Evolutionary conservation across 2,113 vertebrate genomes (phyloP).

Genomic region (Lonchura striata): DNA sequence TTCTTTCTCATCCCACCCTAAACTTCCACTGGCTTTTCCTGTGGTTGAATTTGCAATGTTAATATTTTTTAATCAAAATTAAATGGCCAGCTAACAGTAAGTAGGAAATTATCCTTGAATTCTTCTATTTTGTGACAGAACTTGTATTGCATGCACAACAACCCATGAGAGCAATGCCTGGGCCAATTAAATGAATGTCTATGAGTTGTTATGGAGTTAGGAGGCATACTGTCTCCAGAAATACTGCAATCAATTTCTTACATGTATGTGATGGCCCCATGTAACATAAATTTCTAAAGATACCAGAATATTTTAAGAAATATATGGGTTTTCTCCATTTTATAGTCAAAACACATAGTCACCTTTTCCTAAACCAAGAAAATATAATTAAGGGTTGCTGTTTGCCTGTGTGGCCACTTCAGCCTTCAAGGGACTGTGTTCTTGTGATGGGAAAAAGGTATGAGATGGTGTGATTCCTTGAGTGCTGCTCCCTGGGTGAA

Average conservation of each 20-base stretch:
- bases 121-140: not conserved
- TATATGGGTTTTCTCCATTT: not conserved
- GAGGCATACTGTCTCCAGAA: not conserved
- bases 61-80: not conserved
- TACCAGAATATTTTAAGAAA: not conserved
- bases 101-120: not conserved
- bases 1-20: constrained; percentile 33
- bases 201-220: not conserved
- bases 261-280: not conserved
- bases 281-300: not conserved
- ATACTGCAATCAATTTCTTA: not conserved
- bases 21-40: not conserved
- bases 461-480: not conserved
- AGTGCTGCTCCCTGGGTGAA: not conserved
- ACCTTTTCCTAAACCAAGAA: not conserved
- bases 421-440: not conserved
- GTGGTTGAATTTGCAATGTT: not conserved
- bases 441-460: not conserved
- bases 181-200: not conserved
- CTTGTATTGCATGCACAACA: not conserved
- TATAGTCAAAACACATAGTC: not conserved
- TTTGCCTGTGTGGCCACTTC: not conserved
- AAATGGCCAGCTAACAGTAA: not conserved
- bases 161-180: not conserved
- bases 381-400: not conserved